Base-by-base conservation (phyloP, 1,140 invertebrate genomes). In the Diachasma alloeum region DNA sequence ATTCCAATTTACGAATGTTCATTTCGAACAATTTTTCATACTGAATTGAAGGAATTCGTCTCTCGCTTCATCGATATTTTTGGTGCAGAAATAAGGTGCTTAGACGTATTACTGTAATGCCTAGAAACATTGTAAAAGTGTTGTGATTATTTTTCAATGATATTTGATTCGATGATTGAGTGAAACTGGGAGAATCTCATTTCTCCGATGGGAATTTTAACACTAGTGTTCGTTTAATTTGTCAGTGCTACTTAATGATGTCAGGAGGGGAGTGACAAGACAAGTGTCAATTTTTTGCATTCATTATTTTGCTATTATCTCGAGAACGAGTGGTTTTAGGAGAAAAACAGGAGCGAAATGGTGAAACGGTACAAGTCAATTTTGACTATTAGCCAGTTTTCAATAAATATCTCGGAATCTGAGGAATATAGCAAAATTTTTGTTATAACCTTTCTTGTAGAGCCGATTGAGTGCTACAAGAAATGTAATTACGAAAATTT, bases 81-180 rank as follows among this genome's bases (percentile, higher is more conserved):
- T 63, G 59, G 59, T 63, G 59, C 59, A 31, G 59, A 63, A 63
- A 63, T 31, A 26, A 63, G 59, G 59, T 63, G 59, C 59, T 63
- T 63, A 63, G 26, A 63, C 9, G 59, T 63, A 26, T 63, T 63
- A 63, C 24, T 63, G 19, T 63, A 26, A 31, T 63, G 24, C 59
- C 19, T 63, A 63, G 24, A 31, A 63, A 63, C 10, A 63, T 9
- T 26, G 13, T 63, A 31, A 11, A 63, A 63, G 4, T 63, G 22
- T 15, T 63, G 59, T 56, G 24, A 26, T 63, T 63, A 26, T 63
- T 63, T 63, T 63, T 63, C 11, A 26, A 26, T 22, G 11, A 26
- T 11, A 63, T 10, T 63, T 63, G 19, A 17, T 56, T 56, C 1
- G 48, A n/a, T n/a, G n/a, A n/a, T n/a, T n/a, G n/a, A n/a, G 19